These are phyloP conservation scores for Boloria selene DNA, from an alignment of 2,888 invertebrate species.

Conservation along the genomic window DNA sequence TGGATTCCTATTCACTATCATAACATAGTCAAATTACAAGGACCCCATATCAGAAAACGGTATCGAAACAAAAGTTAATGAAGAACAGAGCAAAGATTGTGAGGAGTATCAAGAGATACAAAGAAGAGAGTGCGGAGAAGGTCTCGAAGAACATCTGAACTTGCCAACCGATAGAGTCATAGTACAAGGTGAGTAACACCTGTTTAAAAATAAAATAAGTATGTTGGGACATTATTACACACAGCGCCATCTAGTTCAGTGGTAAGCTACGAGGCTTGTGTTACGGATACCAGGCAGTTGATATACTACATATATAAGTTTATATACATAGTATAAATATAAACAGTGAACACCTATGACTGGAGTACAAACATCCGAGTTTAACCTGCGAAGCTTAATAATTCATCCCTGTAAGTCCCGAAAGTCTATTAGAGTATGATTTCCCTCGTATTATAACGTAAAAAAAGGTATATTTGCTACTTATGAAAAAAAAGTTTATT, in stretches of 20 bases:
- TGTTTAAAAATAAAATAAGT: no score
- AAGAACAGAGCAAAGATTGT: slow-evolving; percentile 22
- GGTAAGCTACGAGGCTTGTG: no score
- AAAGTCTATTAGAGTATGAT: no score
- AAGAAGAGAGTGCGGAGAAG: slow-evolving; percentile 45
- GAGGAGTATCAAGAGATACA: slow-evolving; percentile 39
- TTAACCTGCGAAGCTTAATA: no score
- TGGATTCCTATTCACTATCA: slow-evolving; percentile 4
- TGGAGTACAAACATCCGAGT: no score
- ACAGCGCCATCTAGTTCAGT: no score
- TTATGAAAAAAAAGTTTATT: neutral
- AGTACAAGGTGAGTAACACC: slow-evolving; percentile 50
- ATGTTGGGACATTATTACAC: no score
- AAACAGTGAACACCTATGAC: no score
- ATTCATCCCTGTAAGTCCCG: no score
- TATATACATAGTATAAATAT: no score
- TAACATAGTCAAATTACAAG: slow-evolving; percentile 28
- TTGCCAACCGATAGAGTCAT: slow-evolving; percentile 63
- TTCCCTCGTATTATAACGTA: neutral
- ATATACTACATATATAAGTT: no score
- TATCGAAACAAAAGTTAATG: slow-evolving; percentile 24
- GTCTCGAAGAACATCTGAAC: slow-evolving; percentile 55
- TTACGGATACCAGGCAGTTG: no score
- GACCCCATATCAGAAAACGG: slow-evolving; percentile 24
- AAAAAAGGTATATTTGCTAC: neutral